A percentile compares a stretch with the other conserved stretches of the same genome.
Conservation (phyloP, 1,140 invertebrate genomes). For the Achroia grisella region DNA sequence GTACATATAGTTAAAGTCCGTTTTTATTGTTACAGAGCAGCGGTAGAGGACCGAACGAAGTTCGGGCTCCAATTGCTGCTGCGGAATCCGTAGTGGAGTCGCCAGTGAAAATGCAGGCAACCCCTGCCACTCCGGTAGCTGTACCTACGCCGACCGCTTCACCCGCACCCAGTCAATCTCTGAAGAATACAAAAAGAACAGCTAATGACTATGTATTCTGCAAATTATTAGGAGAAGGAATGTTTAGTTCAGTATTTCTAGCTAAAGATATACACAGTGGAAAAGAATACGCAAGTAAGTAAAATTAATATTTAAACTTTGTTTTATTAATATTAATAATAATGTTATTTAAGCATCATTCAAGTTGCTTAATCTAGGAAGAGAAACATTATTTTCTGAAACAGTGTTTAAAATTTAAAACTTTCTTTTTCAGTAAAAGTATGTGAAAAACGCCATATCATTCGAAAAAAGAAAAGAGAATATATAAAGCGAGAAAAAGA, state of each 20-base stretch:
- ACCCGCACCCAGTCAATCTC: constrained; percentile 60
- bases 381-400: not conserved
- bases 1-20: not conserved
- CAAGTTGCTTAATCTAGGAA: not conserved
- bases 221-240: constrained; percentile 96
- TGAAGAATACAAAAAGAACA: constrained; percentile 77
- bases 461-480: constrained; percentile 93
- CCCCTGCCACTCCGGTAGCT: constrained; percentile 39
- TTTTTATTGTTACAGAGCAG: constrained; percentile 58
- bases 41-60: constrained; percentile 53
- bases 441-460: constrained; percentile 93
- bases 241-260: constrained; percentile 96
- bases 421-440: constrained; percentile 90
- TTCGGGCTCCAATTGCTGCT: constrained; percentile 53
- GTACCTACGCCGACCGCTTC: constrained; percentile 38
- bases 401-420: not conserved
- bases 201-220: constrained; percentile 96
- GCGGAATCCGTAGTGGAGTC: constrained; percentile 48
- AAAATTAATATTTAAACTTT: not conserved
- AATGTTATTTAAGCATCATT: too few species aligned
- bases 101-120: constrained; percentile 61
- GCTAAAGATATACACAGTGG: constrained; percentile 92
- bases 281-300: constrained; percentile 95
- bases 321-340: constrained; percentile 12
- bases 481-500: constrained; percentile 96